phyloP scores from a whole-genome alignment of 2,797 vertebrate species.

The Xenentodon cancila region DNA sequence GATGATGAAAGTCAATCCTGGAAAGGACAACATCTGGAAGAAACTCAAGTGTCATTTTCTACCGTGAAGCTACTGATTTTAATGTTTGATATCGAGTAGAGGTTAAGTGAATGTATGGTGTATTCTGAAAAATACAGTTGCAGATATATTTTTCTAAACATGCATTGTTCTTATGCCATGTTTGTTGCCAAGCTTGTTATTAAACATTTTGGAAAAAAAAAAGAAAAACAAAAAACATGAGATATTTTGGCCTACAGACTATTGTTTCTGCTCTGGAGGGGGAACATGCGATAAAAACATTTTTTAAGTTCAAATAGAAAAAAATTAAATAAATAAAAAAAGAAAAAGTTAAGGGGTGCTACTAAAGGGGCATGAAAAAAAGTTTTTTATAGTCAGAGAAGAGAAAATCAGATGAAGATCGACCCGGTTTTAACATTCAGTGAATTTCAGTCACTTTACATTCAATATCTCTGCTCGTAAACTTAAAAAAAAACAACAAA shows the following conservation, averaged over 20 bases:
- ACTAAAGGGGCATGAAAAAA: too few species aligned
- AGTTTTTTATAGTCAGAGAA: too few species aligned
- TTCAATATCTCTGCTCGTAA: too few species aligned
- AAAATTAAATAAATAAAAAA: too few species aligned
- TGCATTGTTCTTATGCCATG: constrained; percentile 78
- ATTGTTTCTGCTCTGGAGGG: constrained; percentile 39
- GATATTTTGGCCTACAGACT: constrained; percentile 53
- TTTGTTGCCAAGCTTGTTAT: constrained; percentile 79
- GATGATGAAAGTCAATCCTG: constrained; percentile 32
- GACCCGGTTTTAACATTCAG: too few species aligned
- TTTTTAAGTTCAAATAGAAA: too few species aligned
- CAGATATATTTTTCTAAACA: constrained; percentile 85
- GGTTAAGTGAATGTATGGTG: constrained; percentile 74
- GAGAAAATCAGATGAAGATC: too few species aligned
- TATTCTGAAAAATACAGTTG: constrained; percentile 77
- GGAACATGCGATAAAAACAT: too few species aligned
- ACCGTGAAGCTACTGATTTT: constrained; percentile 52
- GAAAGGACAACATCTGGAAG: constrained; percentile 20
- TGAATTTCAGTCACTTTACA: too few species aligned
- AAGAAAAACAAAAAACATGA: not conserved
- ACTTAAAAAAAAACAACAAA: too few species aligned
- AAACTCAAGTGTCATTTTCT: constrained; percentile 55
- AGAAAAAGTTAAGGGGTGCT: too few species aligned
- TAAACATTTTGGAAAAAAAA: constrained; percentile 78
- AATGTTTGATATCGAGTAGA: constrained; percentile 75